Base-by-base conservation (phyloP, 1,140 invertebrate species). In the Nasonia vitripennis region DNA sequence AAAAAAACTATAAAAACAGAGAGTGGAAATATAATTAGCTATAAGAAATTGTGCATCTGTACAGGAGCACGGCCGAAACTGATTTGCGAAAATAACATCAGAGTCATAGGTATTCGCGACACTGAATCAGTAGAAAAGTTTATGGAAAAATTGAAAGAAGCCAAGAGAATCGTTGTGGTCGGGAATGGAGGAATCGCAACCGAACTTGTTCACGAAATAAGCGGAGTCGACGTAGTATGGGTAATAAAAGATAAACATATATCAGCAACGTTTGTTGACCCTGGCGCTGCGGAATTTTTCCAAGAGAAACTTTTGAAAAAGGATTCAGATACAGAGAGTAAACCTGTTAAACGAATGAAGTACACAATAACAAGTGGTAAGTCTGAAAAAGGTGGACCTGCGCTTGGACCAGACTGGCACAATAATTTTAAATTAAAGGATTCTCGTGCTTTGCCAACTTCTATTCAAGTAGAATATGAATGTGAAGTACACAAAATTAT, bases 161-260 rank as follows among this genome's bases (percentile, higher is more conserved):
- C 97, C 0, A 95, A 94, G 87, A 95, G 95, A 93, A 95, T 99
- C 87, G 90, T 97, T 0, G 95, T 99, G 75, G 94, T 99, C 74
- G 99, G 99, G 34, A 99, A 99, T 95, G 99, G 99, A 55, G 99
- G 99, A 10, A 99, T 99, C 89, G 98, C 99, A 34, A 99, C 98
- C 80, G 99, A 99, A 94, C 94, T 99, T 87, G 96, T 98, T 84
- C 96, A 98, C 92, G 97, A 98, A 91, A 95, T 99, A 23, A 94
- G 95, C 91, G 95, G 96, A 31, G 95, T 98, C 80, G 95, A 98
- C 89, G 95, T 99, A 37, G 93, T 98, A 51, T 99, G 99, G 99
- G 95, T 97, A 0, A 96, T 99, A 14, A 98, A 98, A 92, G 98
- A 99, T 94, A 95, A 96, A 87, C 97, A 98, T 87, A 98, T 99